phyloP scores from a whole-genome alignment of 1,140 invertebrate genomes.

The Drosophila gunungcola region DNA sequence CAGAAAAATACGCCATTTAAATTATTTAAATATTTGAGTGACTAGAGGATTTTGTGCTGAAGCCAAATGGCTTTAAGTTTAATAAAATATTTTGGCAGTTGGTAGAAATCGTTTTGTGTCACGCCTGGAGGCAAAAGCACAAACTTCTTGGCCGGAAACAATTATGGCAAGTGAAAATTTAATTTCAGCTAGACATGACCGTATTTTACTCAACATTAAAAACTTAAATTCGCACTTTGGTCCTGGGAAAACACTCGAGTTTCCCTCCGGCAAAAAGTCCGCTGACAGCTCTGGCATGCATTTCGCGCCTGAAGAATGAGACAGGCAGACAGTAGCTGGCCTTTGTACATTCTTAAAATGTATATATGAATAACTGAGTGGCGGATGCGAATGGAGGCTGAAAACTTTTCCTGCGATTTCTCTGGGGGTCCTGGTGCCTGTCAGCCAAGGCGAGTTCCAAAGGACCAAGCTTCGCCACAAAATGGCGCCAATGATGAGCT shows the following conservation, averaged over 20 bases:
- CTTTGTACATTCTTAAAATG: slow-evolving; percentile 55
- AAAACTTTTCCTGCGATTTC: slow-evolving; percentile 47
- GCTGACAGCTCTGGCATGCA: slow-evolving; percentile 37
- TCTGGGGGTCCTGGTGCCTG: slow-evolving; percentile 23
- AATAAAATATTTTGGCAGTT: background rate
- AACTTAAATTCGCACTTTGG: slow-evolving; percentile 28
- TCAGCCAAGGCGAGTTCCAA: slow-evolving; percentile 9
- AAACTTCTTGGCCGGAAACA: slow-evolving; percentile 19
- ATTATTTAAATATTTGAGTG: no score
- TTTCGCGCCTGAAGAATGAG: slow-evolving; percentile 45
- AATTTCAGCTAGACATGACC: slow-evolving; percentile 12
- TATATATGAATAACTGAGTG: slow-evolving; percentile 40
- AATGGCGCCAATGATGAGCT: slow-evolving; percentile 57
- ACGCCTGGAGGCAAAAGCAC: background rate
- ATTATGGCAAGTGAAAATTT: slow-evolving; percentile 38
- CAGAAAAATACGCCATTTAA: no score
- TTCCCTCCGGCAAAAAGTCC: slow-evolving; percentile 12
- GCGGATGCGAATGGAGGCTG: background rate
- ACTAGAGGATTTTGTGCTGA: no score
- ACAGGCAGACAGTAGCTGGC: slow-evolving; percentile 24
- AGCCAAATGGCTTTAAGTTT: background rate
- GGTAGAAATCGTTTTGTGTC: background rate
- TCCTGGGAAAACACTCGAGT: slow-evolving; percentile 13
- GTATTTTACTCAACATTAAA: slow-evolving; percentile 30
- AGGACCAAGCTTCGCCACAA: slow-evolving; percentile 33